Evolutionary conservation across 2,797 vertebrate genomes (phyloP), one percentile per base, ranked within the genome.

Genomic region (Parambassis ranga): DNA sequence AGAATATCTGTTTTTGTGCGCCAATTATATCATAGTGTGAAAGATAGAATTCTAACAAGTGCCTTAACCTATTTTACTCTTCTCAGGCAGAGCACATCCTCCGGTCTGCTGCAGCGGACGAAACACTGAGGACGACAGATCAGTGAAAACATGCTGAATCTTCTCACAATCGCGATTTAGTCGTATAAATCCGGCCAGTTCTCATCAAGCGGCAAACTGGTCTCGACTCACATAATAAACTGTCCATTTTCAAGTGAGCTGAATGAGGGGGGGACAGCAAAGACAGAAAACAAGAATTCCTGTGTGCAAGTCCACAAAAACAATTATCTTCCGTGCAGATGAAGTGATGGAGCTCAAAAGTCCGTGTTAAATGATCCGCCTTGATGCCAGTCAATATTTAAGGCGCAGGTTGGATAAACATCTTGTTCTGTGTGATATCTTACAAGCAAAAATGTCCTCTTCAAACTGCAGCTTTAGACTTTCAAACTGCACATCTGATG

Each of bases 191-290:
- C 85, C 85, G 74, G 37, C 78, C 82, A 70, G 79, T 74, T 84
- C 81, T 72, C 10, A 70, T 77, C 78, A 88, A 65, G 69, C 81
- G 63, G 73, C 59, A 83, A 77, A 86, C 81, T 71, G 73, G 14
- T 71, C 32, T 65, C 57, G 72, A 82, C 65, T 83, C 77, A 44
- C 37, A 60, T 47, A 66, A 48, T 41, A 55, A 82, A 89, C 52
- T 84, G 87, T 92, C 87, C 92, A 92, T 90, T 83, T 91, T 85
- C 65, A 75, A 78, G 51, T 65, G 66, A 18, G 47, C 38, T 33
- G 28, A 67, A 38, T 65, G n/a, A 24, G n/a, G 23, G 19, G 27
- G 36, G 7, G 19, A 65, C 43, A 67, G 63, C 62, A 74, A 18
- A 53, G 61, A 61, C 51, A 30, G 11, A 60, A 41, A 51, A 68